Base-by-base conservation (phyloP, 2,113 vertebrate genomes). In the Corythaixoides concolor region DNA sequence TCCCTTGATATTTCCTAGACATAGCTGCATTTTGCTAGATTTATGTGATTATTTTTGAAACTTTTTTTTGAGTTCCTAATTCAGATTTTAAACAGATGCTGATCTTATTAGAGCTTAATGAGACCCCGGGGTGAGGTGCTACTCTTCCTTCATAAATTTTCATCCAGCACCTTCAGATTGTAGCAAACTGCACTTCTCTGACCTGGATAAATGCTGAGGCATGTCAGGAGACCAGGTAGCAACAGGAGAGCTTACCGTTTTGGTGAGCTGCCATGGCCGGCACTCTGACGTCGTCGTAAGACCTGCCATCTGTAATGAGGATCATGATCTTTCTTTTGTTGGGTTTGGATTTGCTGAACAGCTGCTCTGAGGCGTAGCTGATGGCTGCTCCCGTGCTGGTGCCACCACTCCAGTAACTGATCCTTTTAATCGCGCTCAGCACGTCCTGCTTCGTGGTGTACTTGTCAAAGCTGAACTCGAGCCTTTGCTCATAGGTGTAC, bases 271-370 rank as follows among this genome's bases (percentile, higher is more conserved):
- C 98, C 96, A 98, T 97, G 33, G 99, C 98, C 0, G 99, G 99
- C 5, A 94, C 70, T 9, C 98, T 98, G 90, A 99, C 98, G 8
- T 99, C 99, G 0, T 99, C 99, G 0, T 99, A 99, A 30, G 99
- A 99, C 66, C 99, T 98, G 12, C 99, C 99, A 1, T 99, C 99
- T 0, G 99, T 99, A 74, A 99, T 99, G 76, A 99, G 98, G 33
- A 99, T 99, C 99, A 99, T 99, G 68, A 99, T 98, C 97, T 99
- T 99, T 96, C 99, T 99, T 90, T 99, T 99, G 97, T 99, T 99
- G 94, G 99, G 98, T 96, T 99, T 99, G 97, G 99, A 99, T 89
- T 99, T 99, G 98, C 98, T 98, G 98, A 99, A 99, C 49, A 99
- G 99, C 94, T 99, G 98, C 47, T 99, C 98, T 2, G 98, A 98